Evolutionary conservation across 1,140 invertebrate genomes (phyloP).

Genomic region (Zophobas morio): DNA sequence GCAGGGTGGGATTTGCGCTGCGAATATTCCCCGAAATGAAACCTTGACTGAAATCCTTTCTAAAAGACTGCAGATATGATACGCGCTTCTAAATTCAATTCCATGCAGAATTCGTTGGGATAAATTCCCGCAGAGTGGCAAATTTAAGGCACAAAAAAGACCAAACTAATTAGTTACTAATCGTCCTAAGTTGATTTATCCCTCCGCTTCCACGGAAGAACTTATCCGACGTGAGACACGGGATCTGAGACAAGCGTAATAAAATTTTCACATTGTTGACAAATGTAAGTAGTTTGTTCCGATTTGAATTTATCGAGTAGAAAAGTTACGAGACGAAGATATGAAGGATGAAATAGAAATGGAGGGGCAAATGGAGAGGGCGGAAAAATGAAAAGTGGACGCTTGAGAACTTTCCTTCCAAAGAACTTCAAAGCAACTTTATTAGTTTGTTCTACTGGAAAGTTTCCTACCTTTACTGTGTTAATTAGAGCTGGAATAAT

Average conservation of each 20-base stretch:
- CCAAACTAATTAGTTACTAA: no score
- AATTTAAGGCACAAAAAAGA: slow-evolving; percentile 5
- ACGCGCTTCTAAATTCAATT: slow-evolving; percentile 16
- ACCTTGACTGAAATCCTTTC: slow-evolving; percentile 26
- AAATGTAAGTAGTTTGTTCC: background rate
- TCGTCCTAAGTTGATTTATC: no score
- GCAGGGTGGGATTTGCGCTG: slow-evolving; percentile 20
- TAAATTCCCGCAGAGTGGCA: slow-evolving; percentile 1
- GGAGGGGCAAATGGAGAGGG: no score
- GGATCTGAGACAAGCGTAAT: background rate
- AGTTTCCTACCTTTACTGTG: no score
- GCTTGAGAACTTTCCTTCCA: background rate
- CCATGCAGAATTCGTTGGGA: background rate
- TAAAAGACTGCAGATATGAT: slow-evolving; percentile 20
- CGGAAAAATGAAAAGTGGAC: no score
- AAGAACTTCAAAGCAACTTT: background rate
- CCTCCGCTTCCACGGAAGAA: no score
- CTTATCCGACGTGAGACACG: no score
- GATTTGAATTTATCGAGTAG: background rate
- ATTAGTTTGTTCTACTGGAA: no score
- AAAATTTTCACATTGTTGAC: background rate
- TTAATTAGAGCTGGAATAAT: no score
- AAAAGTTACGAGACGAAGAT: background rate
- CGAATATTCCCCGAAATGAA: slow-evolving; percentile 32
- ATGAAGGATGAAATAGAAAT: background rate